Conservation (phyloP, 2,113 vertebrate genomes). For the Verasper variegatus region DNA sequence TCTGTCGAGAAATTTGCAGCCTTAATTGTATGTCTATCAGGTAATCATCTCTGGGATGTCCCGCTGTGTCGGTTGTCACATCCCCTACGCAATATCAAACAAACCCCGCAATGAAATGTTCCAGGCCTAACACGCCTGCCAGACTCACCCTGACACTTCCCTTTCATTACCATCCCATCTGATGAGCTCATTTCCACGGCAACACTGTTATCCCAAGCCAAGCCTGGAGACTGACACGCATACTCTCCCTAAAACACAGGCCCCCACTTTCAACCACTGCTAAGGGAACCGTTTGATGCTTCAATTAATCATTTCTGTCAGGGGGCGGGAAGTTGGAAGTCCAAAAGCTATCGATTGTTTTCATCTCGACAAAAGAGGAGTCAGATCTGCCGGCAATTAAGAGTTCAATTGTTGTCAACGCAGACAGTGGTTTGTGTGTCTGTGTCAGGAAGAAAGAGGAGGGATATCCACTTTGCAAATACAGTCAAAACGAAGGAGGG, state of each 20-base stretch:
- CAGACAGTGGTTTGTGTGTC: conserved; percentile 16
- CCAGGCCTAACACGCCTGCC: conserved; percentile 35
- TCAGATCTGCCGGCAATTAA: conserved; percentile 56
- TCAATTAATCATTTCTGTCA: conserved; percentile 64
- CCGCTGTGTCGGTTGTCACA: conserved; percentile 25
- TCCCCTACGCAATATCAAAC: conserved; percentile 45
- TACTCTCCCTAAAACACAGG: conserved; percentile 38
- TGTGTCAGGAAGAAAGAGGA: not conserved
- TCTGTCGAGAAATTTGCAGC: conserved; percentile 14
- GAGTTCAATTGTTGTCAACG: conserved; percentile 48
- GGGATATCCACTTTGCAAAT: conserved; percentile 10
- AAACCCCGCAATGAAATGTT: conserved; percentile 32
- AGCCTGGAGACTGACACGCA: conserved; percentile 53
- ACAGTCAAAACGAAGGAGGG: conserved; percentile 21
- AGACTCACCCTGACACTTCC: conserved; percentile 52
- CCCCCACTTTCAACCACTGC: conserved; percentile 41
- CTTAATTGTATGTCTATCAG: conserved; percentile 26
- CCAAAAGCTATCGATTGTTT: conserved; percentile 62
- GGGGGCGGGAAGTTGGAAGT: conserved; percentile 33
- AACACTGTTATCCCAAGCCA: conserved; percentile 60
- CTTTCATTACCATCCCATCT: conserved; percentile 70
- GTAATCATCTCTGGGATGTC: conserved; percentile 32
- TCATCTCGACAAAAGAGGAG: conserved; percentile 47
- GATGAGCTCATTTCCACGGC: conserved; percentile 67
- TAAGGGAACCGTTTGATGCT: conserved; percentile 57